Evolutionary conservation across 2,113 vertebrate species (phyloP).

Genomic region (Spea bombifrons): DNA sequence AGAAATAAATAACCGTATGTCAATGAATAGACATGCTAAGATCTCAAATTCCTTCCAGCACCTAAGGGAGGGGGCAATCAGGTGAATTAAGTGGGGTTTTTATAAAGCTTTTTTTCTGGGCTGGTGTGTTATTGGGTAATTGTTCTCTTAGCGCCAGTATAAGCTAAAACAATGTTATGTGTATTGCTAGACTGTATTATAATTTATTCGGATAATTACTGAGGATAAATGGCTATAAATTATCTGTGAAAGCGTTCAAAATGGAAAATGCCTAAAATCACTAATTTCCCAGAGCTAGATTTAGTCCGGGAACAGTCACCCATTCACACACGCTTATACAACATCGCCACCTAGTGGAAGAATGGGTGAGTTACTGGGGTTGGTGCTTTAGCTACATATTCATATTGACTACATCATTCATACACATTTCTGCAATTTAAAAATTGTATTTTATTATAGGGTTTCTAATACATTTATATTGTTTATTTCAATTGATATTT

Average conservation of each 20-base stretch:
- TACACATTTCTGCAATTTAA: no score
- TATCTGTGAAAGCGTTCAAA: neutral
- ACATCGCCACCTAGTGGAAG: constrained; percentile 3
- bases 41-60: no score
- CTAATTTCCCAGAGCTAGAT: neutral
- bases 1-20: no score
- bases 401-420: no score
- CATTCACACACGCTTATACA: neutral
- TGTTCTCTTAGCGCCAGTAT: neutral
- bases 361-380: neutral
- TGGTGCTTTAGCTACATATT: no score
- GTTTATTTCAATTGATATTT: no score
- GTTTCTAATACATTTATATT: no score
- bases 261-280: neutral
- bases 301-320: neutral
- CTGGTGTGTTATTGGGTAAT: neutral
- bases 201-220: neutral
- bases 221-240: neutral
- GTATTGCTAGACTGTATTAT: neutral
- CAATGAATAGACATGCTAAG: no score
- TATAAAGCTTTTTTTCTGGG: no score
- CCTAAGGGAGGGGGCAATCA: no score
- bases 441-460: no score
- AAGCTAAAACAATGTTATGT: neutral
- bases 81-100: no score